These are phyloP conservation scores for Hirudinaria manillensis DNA, from an alignment of 2,888 invertebrate genomes.

Conservation along the genomic window DNA sequence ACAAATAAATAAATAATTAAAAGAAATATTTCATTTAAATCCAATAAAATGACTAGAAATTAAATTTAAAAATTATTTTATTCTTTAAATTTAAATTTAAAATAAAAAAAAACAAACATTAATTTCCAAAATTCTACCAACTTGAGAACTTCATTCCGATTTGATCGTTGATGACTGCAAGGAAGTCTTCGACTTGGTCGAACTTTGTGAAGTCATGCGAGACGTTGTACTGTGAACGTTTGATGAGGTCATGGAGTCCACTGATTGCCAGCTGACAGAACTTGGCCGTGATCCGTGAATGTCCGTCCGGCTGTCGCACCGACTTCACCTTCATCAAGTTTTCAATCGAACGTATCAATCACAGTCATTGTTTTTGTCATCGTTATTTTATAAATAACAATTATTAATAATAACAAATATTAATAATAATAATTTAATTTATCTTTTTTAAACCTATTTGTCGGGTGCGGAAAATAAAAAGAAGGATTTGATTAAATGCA, in stretches of 20 bases:
- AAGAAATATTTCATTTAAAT: no score
- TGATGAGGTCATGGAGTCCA: background rate
- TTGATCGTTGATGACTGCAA: constrained; percentile 18
- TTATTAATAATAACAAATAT: no score
- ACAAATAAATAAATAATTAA: no score
- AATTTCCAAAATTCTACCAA: no score
- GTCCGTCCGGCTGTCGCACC: constrained; percentile 9
- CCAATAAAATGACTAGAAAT: no score
- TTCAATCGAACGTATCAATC: background rate
- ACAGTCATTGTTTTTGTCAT: background rate
- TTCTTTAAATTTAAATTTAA: no score
- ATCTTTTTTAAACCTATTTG: background rate
- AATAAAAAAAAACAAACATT: no score
- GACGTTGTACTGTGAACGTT: background rate
- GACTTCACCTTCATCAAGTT: background rate
- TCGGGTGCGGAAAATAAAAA: no score
- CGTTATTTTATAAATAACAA: no score
- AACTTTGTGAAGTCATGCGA: constrained; percentile 1
- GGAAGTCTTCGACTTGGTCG: background rate
- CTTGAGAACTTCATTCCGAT: constrained; percentile 26
- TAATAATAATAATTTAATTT: no score
- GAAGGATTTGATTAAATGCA: background rate
- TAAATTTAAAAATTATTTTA: no score
- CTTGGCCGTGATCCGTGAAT: background rate
- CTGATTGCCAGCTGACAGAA: constrained; percentile 25